Evolutionary conservation across 2,888 invertebrate genomes (phyloP), one percentile per base, ranked within the genome.

Genomic region (Branchinecta sandiegonensis): DNA sequence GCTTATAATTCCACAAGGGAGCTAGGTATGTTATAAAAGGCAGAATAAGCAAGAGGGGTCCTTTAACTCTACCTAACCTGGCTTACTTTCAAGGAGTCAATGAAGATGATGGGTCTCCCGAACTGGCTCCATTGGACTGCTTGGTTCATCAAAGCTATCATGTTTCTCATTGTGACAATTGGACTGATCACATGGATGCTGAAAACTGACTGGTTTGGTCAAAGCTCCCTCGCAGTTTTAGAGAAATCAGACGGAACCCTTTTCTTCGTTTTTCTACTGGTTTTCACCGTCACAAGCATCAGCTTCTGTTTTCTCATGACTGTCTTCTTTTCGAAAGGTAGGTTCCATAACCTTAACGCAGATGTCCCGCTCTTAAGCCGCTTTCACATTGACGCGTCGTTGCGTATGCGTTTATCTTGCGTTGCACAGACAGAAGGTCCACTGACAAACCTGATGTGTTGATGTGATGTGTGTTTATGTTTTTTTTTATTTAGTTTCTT

Each of bases 81-180:
- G 68, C 65, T 68, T 64, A 48, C 70, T 71, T 72, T 77, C 47
- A 78, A 92, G 87, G 93, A 93, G 81, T 85, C 90, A 1, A 88
- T 93, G 89, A 91, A 90, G 81, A 89, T 93, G 79, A 91, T 92
- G 87, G 94, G 94, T 2, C 79, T 94, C 47, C 83, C 85, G 48
- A 86, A 86, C 68, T 90, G 89, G 86, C 79, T 91, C 72, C 87
- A 92, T 74, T 93, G 93, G 91, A 76, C 83, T 0, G 89, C 90
- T 2, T 92, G 92, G 90, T 91, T 90, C 77, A 80, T 85, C 65
- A 89, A 90, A 75, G 86, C 87, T 69, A 84, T 90, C 72, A 72
- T 86, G 6, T 85, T 86, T 75, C 80, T 88, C 69, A 73, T 85
- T 1, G 76, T 88, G 56, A 83, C 87, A 0, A 80, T 85, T 0